Conservation (phyloP, 53 echinoderm and acorn worm genomes). For the Holothuria scabra region DNA sequence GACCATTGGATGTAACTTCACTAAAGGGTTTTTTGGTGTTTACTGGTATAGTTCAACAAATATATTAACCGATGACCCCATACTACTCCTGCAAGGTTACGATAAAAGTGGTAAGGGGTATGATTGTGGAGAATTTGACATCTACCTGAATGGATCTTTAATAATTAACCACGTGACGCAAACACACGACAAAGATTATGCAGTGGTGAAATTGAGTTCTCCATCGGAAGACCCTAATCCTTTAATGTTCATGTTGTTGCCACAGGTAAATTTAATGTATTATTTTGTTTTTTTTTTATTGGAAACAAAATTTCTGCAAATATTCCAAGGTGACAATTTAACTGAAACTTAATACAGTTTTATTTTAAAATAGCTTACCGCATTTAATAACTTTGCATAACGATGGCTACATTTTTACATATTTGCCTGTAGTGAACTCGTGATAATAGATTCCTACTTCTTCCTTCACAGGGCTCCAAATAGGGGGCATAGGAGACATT, state of each 20-base stretch:
- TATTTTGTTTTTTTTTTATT: no score
- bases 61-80: neutral
- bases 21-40: neutral
- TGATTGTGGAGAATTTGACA: neutral
- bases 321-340: no score
- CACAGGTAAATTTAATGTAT: neutral
- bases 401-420: no score
- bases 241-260: neutral
- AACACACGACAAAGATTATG: neutral
- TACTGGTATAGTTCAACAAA: constrained; percentile 9
- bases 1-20: neutral
- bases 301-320: no score
- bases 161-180: neutral
- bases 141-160: neutral
- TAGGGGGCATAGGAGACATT: no score
- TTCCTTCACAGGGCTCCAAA: no score
- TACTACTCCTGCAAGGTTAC: neutral
- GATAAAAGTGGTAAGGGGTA: neutral
- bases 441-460: no score
- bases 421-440: no score
- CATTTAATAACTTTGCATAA: no score
- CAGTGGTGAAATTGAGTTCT: neutral
- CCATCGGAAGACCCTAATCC: neutral
- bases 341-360: no score
- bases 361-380: no score